A percentile compares a stretch with the other conserved stretches of the same genome.
phyloP scores from a whole-genome alignment of 2,113 vertebrate genomes.

The Narcine bancroftii region DNA sequence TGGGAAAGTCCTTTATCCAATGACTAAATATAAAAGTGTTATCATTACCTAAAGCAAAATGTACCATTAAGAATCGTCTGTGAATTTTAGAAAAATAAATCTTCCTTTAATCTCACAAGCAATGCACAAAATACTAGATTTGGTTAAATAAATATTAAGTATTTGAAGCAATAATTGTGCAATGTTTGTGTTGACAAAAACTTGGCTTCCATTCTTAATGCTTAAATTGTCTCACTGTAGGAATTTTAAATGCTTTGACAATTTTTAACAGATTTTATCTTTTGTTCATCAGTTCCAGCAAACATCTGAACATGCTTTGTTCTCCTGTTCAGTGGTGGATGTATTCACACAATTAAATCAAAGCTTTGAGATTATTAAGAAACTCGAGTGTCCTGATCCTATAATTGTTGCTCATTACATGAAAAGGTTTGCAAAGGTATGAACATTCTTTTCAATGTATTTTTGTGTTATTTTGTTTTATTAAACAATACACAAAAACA shows the following conservation, averaged over 20 bases:
- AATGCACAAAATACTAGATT: background rate
- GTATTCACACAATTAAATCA: constrained; percentile 98
- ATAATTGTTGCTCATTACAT: constrained; percentile 85
- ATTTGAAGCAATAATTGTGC: background rate
- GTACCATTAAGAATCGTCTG: background rate
- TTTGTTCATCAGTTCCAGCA: constrained; percentile 78
- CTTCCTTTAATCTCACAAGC: background rate
- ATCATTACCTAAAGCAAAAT: background rate
- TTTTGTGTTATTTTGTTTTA: background rate
- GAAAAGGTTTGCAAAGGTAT: constrained; percentile 89
- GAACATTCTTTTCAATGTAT: background rate
- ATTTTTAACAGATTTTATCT: background rate
- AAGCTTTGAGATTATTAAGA: constrained; percentile 98
- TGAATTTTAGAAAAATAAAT: background rate
- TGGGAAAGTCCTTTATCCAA: background rate
- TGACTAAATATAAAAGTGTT: background rate
- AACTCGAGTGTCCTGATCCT: constrained; percentile 91
- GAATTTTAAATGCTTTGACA: background rate
- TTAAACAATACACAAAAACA: background rate
- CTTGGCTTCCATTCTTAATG: background rate
- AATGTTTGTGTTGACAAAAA: background rate
- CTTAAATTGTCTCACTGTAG: background rate
- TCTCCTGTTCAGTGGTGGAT: constrained; percentile 97
- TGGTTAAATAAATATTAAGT: background rate
- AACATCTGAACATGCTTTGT: constrained; percentile 92